These are phyloP conservation scores for Drosophila affinis DNA, from an alignment of 2,888 invertebrate genomes.

Conservation along the genomic window DNA sequence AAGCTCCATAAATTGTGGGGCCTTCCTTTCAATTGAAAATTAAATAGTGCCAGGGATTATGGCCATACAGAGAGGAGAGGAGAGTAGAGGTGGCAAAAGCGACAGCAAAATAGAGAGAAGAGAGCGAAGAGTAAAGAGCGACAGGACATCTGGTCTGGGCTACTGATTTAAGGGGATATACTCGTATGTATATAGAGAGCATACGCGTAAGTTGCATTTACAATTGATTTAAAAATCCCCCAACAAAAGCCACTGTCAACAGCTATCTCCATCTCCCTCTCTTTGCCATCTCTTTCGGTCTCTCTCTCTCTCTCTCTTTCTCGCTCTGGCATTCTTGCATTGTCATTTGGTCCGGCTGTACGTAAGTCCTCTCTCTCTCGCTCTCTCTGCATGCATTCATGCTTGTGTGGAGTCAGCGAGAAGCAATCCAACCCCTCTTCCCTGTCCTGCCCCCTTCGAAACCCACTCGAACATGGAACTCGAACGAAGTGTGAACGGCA, in stretches of 20 bases:
- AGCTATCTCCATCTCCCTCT: conserved; percentile 5
- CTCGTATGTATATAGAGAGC: neutral
- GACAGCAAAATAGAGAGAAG: neutral
- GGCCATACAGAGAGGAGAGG: conserved; percentile 14
- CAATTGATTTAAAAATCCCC: conserved; percentile 73
- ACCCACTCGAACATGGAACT: conserved; percentile 1
- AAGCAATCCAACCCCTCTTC: neutral
- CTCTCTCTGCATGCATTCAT: conserved; percentile 20
- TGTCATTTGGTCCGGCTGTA: conserved; percentile 40
- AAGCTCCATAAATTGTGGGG: conserved; percentile 60
- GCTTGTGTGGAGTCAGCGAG: conserved; percentile 16
- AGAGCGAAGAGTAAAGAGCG: conserved; percentile 15
- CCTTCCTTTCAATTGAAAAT: conserved; percentile 68
- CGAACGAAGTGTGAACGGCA: conserved; percentile 1
- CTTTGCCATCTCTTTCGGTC: neutral
- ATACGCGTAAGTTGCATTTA: conserved; percentile 64
- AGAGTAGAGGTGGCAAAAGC: neutral
- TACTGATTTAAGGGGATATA: conserved; percentile 66
- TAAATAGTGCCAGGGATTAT: conserved; percentile 75
- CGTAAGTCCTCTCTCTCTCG: conserved; percentile 7
- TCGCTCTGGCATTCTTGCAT: conserved; percentile 40
- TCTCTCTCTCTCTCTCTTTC: conserved; percentile 3
- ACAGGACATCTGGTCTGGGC: conserved; percentile 47
- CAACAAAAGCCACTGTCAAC: conserved; percentile 69
- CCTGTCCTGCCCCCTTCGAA: neutral